Evolutionary conservation across 2,797 vertebrate species (phyloP), one percentile per base, ranked within the genome.

Genomic region (Alfaro cultratus): DNA sequence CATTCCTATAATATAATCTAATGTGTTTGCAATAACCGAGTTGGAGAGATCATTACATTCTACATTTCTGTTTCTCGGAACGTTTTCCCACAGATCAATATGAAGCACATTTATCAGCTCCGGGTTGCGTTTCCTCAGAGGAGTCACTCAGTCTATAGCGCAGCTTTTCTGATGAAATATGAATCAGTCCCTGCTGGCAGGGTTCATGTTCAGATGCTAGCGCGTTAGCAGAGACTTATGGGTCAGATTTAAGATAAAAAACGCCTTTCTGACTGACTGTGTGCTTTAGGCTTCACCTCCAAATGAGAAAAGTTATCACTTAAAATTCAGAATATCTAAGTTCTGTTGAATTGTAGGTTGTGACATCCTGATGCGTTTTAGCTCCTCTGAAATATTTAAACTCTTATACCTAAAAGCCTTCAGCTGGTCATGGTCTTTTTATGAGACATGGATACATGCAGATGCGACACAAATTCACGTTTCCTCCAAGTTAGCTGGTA

Each of bases 301-400:
- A 8, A n/a, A 12, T 71, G 23, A 45, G 39, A n/a, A 45, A n/a
- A n/a, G 12, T n/a, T 70, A 7, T 71, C 41, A 16, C 41, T 45
- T 45, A 74, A 49, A 53, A 43, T 18, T 45, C 26, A 16, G 5
- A 45, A 16, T 45, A 71, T 45, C n/a, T 45, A 15, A 71, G 68
- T 13, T 45, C 15, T 29, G 23, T 45, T 0, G 11, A 47, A 15
- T 64, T 29, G 36, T 18, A 18, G 21, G 51, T 41, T 78, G 5
- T 70, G 34, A 1, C 29, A 15, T 31, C 64, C 4, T 70, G n/a
- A 76, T 0, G 53, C 70, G 47, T 70, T 74, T 80, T 71, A 47
- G 47, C 62, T 78, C 57, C 39, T 68, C 72, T 89, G 64, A 87
- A 89, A 86, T 84, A 87, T 89, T 86, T 81, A 87, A 60, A 43